A percentile compares a stretch with the other conserved stretches of the same genome.
Evolutionary conservation across 2,888 invertebrate species (phyloP).

Genomic region (Coelogynopora nodosa): DNA sequence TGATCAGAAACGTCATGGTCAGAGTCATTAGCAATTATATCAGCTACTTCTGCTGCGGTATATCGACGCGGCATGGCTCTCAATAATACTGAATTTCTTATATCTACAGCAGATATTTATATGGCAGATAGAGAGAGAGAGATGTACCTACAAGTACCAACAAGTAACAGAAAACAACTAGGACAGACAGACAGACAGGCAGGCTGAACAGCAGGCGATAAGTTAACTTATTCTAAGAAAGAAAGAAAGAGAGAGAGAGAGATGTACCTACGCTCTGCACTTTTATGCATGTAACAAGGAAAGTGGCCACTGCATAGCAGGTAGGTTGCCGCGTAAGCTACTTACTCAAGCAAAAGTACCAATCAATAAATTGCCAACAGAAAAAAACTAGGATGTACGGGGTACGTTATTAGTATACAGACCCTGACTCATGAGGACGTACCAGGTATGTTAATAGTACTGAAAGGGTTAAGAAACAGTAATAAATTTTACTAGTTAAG

Average conservation of each 20-base stretch:
- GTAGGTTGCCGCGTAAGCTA: neutral
- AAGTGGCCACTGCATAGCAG: neutral
- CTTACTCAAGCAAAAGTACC: slow-evolving; percentile 28
- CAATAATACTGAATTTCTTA: slow-evolving; percentile 25
- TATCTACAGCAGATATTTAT: slow-evolving; percentile 31
- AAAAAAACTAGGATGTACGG: slow-evolving; percentile 6
- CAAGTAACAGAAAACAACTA: neutral
- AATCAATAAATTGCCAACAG: slow-evolving; percentile 28
- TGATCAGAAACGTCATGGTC: slow-evolving; percentile 2
- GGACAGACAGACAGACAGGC: neutral
- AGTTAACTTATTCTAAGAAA: no score
- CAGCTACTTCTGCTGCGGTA: slow-evolving; percentile 18
- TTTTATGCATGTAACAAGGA: slow-evolving; percentile 15
- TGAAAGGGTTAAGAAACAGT: slow-evolving; percentile 16
- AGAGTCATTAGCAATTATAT: slow-evolving; percentile 28
- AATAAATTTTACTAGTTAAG: no score
- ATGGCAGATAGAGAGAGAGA: slow-evolving; percentile 14
- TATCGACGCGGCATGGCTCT: slow-evolving; percentile 24
- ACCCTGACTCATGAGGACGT: slow-evolving; percentile 29
- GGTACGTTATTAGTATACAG: slow-evolving; percentile 25
- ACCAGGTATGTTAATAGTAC: slow-evolving; percentile 15
- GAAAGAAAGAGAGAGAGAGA: no score
- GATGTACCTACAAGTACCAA: neutral
- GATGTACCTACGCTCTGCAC: no score
- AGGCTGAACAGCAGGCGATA: neutral